A percentile compares a stretch with the other conserved stretches of the same genome.
These are phyloP conservation scores for Eurystomus glaucurus DNA, from an alignment of 2,797 vertebrate species.

Conservation along the genomic window DNA sequence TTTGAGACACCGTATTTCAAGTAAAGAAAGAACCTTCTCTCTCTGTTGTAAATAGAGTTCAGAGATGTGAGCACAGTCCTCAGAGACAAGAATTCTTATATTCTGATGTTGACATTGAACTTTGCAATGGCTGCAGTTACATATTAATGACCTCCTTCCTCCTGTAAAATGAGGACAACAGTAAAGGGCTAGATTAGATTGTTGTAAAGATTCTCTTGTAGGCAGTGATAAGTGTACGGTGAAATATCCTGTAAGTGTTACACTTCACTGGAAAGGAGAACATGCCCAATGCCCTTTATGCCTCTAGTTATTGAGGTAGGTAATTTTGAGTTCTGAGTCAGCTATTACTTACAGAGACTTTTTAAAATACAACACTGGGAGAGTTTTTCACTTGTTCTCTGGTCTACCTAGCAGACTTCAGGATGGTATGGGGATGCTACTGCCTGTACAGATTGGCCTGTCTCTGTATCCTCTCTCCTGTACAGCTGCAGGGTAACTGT, in stretches of 20 bases:
- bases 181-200: background rate
- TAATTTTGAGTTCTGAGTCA: background rate
- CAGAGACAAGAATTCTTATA: background rate
- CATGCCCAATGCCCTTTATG: background rate
- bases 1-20: background rate
- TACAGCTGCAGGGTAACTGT: background rate
- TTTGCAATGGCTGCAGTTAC: background rate
- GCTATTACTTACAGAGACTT: background rate
- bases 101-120: background rate
- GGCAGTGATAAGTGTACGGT: background rate
- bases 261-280: background rate
- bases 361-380: background rate
- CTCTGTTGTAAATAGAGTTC: background rate
- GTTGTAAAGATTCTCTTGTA: background rate
- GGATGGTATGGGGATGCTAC: background rate
- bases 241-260: background rate
- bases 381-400: background rate
- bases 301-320: fast-evolving
- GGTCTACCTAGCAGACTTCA: background rate
- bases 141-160: background rate
- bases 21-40: background rate
- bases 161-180: background rate
- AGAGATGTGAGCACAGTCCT: background rate
- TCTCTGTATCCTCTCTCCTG: background rate
- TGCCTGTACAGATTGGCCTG: background rate